phyloP scores from a whole-genome alignment of 2,113 vertebrate genomes.

The Upupa epops region DNA sequence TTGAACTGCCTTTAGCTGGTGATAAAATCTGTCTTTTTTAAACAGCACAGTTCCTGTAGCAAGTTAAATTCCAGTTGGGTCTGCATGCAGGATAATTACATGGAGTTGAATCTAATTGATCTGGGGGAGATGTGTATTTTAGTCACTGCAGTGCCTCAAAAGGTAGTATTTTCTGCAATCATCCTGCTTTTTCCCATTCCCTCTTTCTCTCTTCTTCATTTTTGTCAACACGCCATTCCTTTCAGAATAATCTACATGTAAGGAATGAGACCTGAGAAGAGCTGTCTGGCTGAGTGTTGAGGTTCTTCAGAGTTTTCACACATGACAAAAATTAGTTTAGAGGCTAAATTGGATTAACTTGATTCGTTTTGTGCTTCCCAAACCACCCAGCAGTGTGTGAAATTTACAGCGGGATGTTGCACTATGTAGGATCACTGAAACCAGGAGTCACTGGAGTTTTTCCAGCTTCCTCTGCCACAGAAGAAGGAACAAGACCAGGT shows the following conservation, averaged over 20 bases:
- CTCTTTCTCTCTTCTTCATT: neutral
- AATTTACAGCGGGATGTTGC: neutral
- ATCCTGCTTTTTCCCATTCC: neutral
- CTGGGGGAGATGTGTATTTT: conserved; percentile 19
- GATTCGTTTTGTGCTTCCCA: neutral
- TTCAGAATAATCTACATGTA: neutral
- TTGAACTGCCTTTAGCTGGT: conserved; percentile 38
- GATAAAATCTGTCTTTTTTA: conserved; percentile 53
- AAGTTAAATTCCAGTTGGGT: conserved; percentile 16
- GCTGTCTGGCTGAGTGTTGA: neutral
- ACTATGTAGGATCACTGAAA: neutral
- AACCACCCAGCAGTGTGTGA: neutral
- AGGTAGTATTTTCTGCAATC: neutral
- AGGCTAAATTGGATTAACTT: neutral
- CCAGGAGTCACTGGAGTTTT: neutral
- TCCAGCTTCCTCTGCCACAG: neutral
- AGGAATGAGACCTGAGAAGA: neutral
- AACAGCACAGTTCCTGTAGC: conserved; percentile 23
- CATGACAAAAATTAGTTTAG: neutral
- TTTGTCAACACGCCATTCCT: neutral
- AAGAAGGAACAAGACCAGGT: neutral
- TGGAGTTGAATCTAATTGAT: neutral
- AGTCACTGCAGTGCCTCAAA: neutral
- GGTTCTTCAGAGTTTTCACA: neutral
- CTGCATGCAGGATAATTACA: conserved; percentile 44